Evolutionary conservation across 2,797 vertebrate genomes (phyloP).

Genomic region (Gambelia wislizenii): DNA sequence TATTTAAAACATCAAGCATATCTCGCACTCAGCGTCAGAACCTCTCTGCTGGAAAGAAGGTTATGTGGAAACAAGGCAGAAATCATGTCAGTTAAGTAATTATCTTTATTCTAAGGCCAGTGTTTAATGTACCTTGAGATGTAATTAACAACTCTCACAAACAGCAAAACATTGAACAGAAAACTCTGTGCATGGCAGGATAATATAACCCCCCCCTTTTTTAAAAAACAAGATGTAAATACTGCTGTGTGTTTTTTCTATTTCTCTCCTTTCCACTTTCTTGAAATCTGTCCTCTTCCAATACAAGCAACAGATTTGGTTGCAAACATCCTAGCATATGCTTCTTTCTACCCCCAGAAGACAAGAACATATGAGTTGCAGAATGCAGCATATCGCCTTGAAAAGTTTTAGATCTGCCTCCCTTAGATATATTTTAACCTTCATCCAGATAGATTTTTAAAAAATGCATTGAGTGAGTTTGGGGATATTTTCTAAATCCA

Average conservation of each 20-base stretch:
- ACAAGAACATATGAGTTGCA: not conserved
- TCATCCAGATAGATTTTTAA: no score
- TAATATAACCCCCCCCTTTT: not conserved
- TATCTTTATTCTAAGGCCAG: not conserved
- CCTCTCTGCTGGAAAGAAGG: not conserved
- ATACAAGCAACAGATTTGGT: not conserved
- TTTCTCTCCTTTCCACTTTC: not conserved
- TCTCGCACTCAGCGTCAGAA: not conserved
- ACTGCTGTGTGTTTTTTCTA: not conserved
- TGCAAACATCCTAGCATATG: constrained; percentile 1
- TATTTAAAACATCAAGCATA: constrained; percentile 21
- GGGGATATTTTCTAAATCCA: no score
- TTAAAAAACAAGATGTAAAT: not conserved
- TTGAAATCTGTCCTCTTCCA: constrained; percentile 4
- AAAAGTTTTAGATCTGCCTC: not conserved
- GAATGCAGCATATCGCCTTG: not conserved
- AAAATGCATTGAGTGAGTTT: no score
- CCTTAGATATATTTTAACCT: not conserved
- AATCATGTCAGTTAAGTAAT: not conserved
- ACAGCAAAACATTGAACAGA: not conserved
- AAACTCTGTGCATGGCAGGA: not conserved
- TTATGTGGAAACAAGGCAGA: not conserved
- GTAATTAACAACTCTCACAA: constrained; percentile 9
- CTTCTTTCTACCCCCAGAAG: not conserved
- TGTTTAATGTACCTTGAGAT: not conserved